Base-by-base conservation (phyloP, 2,888 invertebrate genomes). In the Harmothoe impar region DNA sequence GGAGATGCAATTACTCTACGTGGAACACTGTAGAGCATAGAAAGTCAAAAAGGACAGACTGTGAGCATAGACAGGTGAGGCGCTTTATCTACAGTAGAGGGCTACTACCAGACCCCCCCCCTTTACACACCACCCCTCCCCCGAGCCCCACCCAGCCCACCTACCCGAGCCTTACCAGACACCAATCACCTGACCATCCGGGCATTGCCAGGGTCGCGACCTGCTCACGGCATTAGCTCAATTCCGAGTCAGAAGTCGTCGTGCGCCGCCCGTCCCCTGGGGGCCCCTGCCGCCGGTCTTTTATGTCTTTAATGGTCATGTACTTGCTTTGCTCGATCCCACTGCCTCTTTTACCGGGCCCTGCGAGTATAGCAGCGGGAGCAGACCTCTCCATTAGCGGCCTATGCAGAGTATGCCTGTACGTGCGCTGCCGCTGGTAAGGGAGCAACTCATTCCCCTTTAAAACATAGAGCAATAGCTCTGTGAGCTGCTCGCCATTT, bases 191-290 rank as follows among this genome's bases (percentile, higher is more conserved):
- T 81, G 43, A 17, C 12, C 43, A 15, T 17, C n/a, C 43, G 81
- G 33, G 17, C 33, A 17, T 12, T 81, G 43, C 81, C 17, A 17
- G 23, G 43, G 23, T 81, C 81, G 20, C 43, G 81, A 81, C 35
- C 81, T 35, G 81, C 81, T 81, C 81, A 25, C 81, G 23, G 77
- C 43, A 81, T 81, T 81, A 81, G 81, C 81, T 81, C 81, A 81
- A 81, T 81, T 43, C 33, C 81, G 15, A 81, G 43, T 43, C 81
- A 43, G 81, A 43, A 81, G 81, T 81, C 81, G 43, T 15, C 43
- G 81, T 17, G 15, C 81, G 43, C 35, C 43, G 0, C 81, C 33
- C 35, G 43, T 33, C 81, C 33, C 35, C 81, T 17, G 81, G 43
- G 23, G 35, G 20, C 81, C 81, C 20, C 33, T 33, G 35, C 43